These are phyloP conservation scores for Linnaemya tessellans DNA, from an alignment of 2,888 invertebrate genomes.

Conservation along the genomic window DNA sequence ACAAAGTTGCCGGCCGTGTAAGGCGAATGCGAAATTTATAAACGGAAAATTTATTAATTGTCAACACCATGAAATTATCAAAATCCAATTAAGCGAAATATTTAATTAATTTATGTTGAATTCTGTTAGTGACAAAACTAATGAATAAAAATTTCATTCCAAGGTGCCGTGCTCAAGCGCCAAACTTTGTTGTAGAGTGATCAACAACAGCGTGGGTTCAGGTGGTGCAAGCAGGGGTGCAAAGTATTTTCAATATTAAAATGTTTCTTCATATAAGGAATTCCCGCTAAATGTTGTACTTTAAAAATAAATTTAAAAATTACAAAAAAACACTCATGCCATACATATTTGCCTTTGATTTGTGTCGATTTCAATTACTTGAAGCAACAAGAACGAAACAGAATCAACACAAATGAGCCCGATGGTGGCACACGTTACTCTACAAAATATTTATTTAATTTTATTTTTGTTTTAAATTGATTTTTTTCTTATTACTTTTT, in stretches of 20 bases:
- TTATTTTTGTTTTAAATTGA: conserved; percentile 39
- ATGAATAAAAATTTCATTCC: conserved; percentile 48
- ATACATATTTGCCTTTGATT: conserved; percentile 53
- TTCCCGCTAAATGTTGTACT: conserved; percentile 75
- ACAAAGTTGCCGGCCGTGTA: conserved; percentile 17
- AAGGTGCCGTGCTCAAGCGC: conserved; percentile 54
- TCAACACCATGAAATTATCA: conserved; percentile 62
- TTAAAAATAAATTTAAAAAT: conserved; percentile 73
- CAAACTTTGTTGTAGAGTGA: conserved; percentile 24
- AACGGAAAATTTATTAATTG: conserved; percentile 50
- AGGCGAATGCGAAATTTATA: background rate
- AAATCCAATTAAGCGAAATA: conserved; percentile 64
- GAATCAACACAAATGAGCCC: conserved; percentile 32
- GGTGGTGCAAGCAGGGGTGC: conserved; percentile 23
- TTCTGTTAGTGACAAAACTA: conserved; percentile 48
- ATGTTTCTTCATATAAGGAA: conserved; percentile 77
- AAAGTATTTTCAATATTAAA: background rate
- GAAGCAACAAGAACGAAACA: conserved; percentile 13
- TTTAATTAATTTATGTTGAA: conserved; percentile 56
- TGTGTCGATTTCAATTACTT: conserved; percentile 59
- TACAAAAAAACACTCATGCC: conserved; percentile 23
- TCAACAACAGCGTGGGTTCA: conserved; percentile 7
- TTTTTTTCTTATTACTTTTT: background rate
- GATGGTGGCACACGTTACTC: conserved; percentile 73
- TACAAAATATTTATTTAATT: conserved; percentile 57